Evolutionary conservation across 2,888 invertebrate species (phyloP).

Genomic region (Tipula unca): DNA sequence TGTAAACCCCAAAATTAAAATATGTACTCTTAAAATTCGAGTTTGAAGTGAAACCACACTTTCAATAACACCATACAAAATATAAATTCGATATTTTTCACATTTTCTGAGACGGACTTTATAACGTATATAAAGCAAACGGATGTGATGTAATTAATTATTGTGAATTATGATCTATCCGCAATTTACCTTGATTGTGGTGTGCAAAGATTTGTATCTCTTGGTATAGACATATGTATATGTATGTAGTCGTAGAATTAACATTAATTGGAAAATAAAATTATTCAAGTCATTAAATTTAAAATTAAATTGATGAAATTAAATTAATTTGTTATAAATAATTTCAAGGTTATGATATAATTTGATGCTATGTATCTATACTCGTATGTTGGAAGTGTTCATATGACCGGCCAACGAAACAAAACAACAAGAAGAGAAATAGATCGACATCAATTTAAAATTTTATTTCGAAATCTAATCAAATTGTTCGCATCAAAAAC

Average conservation of each 20-base stretch:
- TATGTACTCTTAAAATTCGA: not conserved
- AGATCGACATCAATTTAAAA: not conserved
- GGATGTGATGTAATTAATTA: not conserved
- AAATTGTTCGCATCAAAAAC: not conserved
- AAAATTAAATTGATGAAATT: not conserved
- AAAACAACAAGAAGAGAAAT: not conserved
- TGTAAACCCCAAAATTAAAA: not conserved
- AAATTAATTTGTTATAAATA: not conserved
- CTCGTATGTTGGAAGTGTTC: not conserved
- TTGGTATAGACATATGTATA: too few relatives aligned
- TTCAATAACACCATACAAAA: not conserved
- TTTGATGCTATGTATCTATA: not conserved
- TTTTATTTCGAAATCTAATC: not conserved
- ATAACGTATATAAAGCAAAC: not conserved
- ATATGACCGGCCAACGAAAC: not conserved
- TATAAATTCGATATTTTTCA: not conserved
- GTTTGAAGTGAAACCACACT: not conserved
- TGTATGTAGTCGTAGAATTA: not conserved
- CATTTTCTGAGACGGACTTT: not conserved
- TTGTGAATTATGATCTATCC: not conserved
- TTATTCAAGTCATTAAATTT: not conserved
- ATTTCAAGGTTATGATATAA: not conserved
- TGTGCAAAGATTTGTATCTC: not conserved
- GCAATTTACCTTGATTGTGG: not conserved
- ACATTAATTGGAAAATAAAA: not conserved